These are phyloP conservation scores for Leuciscus waleckii DNA, from an alignment of 2,797 vertebrate species.

Conservation along the genomic window DNA sequence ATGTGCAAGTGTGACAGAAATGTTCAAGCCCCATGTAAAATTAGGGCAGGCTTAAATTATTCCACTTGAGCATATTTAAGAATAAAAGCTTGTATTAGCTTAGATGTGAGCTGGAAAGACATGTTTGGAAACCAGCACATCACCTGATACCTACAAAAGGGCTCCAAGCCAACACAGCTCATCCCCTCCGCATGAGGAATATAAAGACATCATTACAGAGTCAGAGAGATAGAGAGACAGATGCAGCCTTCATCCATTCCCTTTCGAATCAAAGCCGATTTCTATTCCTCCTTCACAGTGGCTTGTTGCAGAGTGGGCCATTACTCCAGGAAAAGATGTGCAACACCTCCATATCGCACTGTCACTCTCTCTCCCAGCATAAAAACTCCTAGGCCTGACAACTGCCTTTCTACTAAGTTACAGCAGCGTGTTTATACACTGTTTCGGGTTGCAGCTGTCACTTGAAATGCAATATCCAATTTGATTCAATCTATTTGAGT, in stretches of 20 bases:
- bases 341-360: slow-evolving; percentile 23
- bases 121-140: slow-evolving; percentile 55
- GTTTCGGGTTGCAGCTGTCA: slow-evolving; percentile 36
- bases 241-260: slow-evolving; percentile 71
- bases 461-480: slow-evolving; percentile 33
- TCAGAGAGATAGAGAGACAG: slow-evolving; percentile 46
- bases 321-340: slow-evolving; percentile 61
- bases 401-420: slow-evolving; percentile 33
- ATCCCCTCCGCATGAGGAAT: slow-evolving; percentile 69
- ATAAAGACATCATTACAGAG: slow-evolving; percentile 76
- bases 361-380: slow-evolving; percentile 40
- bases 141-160: slow-evolving; percentile 67
- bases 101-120: slow-evolving; percentile 64
- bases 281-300: slow-evolving; percentile 64
- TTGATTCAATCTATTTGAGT: slow-evolving; percentile 32
- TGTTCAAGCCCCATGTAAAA: slow-evolving; percentile 55
- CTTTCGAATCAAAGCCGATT: slow-evolving; percentile 78
- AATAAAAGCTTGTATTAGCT: slow-evolving; percentile 69
- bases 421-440: slow-evolving; percentile 29
- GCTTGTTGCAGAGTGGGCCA: slow-evolving; percentile 66
- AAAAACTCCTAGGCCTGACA: slow-evolving; percentile 37
- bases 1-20: slow-evolving; percentile 56
- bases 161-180: slow-evolving; percentile 64
- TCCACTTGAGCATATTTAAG: slow-evolving; percentile 73
- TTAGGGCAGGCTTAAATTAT: slow-evolving; percentile 72